Base-by-base conservation (phyloP, 2,113 vertebrate genomes). In the Chloroceryle aenea region DNA sequence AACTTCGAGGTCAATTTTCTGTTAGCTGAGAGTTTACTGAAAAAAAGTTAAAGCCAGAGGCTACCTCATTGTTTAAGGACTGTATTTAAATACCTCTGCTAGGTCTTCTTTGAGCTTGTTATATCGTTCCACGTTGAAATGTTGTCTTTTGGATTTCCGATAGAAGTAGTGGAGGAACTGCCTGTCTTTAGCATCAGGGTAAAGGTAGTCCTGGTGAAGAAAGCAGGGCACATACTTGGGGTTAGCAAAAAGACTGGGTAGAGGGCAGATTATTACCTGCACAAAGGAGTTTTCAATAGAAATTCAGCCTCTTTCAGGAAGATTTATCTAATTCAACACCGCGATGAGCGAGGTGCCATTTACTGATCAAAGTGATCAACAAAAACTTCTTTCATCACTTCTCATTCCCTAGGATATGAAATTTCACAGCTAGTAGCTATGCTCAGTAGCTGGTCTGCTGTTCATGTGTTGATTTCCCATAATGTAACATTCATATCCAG, bases 141-240 rank as follows among this genome's bases (percentile, higher is more conserved):
- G 90, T 50, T 98, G 98, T 12, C 72, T 98, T 92, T 97, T 97
- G 75, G 98, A 98, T 72, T 97, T 98, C 90, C 94, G 98, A 61
- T 99, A 97, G 97, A 99, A 99, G 96, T 98, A 98, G 67, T 98
- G 98, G 87, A 99, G 99, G 91, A 99, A 98, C 87, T 99, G 99
- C 84, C 99, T 98, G 92, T 99, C 98, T 91, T 98, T 98, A 26
- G 97, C 90, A 0, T 97, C 98, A n/a, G 98, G 97, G 78, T 99
- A 99, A 53, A 99, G 27, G 47, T 99, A 99, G 96, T 99, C 99
- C 99, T 99, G 95, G 77, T 47, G 50, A 75, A 85, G 93, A 87
- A 95, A 87, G 68, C 27, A 85, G 25, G 52, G n/a, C 26, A 79
- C 1, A 3, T 52, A 26, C 38, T n/a, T 87, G 50, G 13, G 34